phyloP scores from a whole-genome alignment of 2,888 invertebrate genomes.

The Margaritifera margaritifera region DNA sequence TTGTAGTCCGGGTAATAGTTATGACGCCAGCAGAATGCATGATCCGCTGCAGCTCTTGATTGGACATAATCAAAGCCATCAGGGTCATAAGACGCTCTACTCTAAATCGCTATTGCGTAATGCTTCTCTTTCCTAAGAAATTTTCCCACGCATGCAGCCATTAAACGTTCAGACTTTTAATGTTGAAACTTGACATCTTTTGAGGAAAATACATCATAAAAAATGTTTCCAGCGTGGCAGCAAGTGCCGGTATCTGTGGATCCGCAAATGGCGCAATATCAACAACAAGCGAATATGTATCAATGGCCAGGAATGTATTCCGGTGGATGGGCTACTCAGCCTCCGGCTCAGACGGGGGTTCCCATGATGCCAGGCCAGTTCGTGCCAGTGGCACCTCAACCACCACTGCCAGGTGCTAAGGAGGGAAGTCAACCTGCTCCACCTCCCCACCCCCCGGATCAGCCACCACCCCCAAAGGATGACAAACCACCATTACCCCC shows the following conservation, averaged over 20 bases:
- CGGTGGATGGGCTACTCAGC: background rate
- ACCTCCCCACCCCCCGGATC: slow-evolving; percentile 26
- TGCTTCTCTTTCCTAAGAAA: too few species aligned
- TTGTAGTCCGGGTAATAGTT: too few species aligned
- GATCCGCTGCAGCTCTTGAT: too few species aligned
- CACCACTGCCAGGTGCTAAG: slow-evolving; percentile 17
- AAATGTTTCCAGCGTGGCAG: slow-evolving; percentile 39
- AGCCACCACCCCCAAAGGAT: slow-evolving; percentile 61
- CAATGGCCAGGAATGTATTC: slow-evolving; percentile 10
- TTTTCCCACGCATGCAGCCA: too few species aligned
- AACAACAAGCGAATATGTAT: slow-evolving; percentile 21
- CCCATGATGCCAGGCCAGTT: too few species aligned
- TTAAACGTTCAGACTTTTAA: too few species aligned
- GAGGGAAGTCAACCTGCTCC: slow-evolving; percentile 16
- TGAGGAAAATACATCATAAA: background rate
- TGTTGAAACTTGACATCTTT: too few species aligned
- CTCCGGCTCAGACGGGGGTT: too few species aligned
- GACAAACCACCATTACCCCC: slow-evolving; percentile 66
- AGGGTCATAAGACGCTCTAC: too few species aligned
- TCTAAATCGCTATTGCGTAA: too few species aligned
- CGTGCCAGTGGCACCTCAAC: slow-evolving; percentile 7
- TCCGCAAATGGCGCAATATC: slow-evolving; percentile 34
- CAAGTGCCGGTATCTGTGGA: slow-evolving; percentile 27
- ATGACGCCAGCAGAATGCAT: too few species aligned
- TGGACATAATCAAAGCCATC: too few species aligned